phyloP scores from a whole-genome alignment of 2,113 vertebrate genomes.

The Ivindomyrus marchei region DNA sequence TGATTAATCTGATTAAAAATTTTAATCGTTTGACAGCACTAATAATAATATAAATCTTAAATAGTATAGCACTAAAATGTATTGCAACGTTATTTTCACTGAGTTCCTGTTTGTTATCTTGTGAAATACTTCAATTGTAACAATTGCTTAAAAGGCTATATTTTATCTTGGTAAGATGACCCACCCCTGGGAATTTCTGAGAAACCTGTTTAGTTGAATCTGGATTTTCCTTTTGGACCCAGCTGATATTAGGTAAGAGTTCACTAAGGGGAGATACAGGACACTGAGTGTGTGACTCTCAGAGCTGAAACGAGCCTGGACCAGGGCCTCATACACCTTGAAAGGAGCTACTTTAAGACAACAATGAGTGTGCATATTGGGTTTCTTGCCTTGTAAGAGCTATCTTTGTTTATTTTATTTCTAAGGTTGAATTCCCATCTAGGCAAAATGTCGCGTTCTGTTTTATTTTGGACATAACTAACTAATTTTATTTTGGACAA shows the following conservation, averaged over 20 bases:
- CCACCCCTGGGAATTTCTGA: neutral
- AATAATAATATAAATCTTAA: neutral
- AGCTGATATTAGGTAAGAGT: neutral
- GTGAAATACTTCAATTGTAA: neutral
- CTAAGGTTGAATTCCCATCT: neutral
- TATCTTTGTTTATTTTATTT: conserved; percentile 3
- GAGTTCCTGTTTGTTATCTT: neutral
- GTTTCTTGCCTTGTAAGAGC: conserved; percentile 2
- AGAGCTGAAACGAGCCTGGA: neutral
- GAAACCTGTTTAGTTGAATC: neutral
- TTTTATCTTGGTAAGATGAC: neutral
- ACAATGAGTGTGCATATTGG: neutral
- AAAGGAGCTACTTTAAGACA: neutral
- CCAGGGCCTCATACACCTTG: neutral
- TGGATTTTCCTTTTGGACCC: neutral
- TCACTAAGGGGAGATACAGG: neutral
- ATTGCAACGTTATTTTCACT: neutral
- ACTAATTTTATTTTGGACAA: neutral
- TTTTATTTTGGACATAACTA: neutral
- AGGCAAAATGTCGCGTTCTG: neutral
- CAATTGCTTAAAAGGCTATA: neutral
- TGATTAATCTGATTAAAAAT: no score
- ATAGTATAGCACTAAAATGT: neutral
- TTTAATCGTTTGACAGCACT: no score
- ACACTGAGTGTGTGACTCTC: neutral